Evolutionary conservation across 2,113 vertebrate species (phyloP).

Genomic region (Carassius carassius): DNA sequence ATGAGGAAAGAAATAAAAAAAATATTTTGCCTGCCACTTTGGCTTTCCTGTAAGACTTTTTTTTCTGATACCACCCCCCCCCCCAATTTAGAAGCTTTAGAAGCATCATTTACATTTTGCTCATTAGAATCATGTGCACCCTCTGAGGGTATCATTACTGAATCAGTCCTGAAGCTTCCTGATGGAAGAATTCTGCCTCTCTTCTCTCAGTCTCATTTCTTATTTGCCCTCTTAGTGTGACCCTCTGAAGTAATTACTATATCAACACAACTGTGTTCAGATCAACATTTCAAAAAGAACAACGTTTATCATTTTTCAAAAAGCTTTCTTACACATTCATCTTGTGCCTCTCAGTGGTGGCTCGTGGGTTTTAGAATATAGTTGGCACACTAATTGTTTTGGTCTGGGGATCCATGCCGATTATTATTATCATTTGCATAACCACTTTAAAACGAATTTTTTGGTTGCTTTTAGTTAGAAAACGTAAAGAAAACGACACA

Average conservation of each 20-base stretch:
- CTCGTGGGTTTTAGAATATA: too few relatives aligned
- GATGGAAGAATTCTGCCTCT: conserved; percentile 35
- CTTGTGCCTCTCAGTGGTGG: not conserved
- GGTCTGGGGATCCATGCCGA: too few relatives aligned
- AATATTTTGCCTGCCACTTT: conserved; percentile 24
- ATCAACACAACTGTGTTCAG: conserved; percentile 43
- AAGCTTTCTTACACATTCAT: not conserved
- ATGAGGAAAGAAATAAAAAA: not conserved
- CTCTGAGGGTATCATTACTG: conserved; percentile 59
- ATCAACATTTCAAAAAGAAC: conserved; percentile 39
- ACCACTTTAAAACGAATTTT: too few relatives aligned
- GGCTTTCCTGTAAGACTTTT: conserved; percentile 47
- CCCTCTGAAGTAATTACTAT: conserved; percentile 51
- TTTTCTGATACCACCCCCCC: conserved; percentile 53
- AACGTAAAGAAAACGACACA: too few relatives aligned
- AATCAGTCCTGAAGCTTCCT: conserved; percentile 52
- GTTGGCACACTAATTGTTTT: too few relatives aligned
- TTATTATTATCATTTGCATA: too few relatives aligned
- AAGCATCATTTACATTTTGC: conserved; percentile 64
- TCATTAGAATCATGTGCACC: conserved; percentile 59
- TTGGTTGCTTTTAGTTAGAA: too few relatives aligned
- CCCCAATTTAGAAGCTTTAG: conserved; percentile 54
- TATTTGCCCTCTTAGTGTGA: conserved; percentile 49
- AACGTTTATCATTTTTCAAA: conserved; percentile 8
- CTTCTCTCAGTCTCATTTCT: conserved; percentile 35